Base-by-base conservation (phyloP, 2,797 vertebrate genomes). In the Staurois parvus region DNA sequence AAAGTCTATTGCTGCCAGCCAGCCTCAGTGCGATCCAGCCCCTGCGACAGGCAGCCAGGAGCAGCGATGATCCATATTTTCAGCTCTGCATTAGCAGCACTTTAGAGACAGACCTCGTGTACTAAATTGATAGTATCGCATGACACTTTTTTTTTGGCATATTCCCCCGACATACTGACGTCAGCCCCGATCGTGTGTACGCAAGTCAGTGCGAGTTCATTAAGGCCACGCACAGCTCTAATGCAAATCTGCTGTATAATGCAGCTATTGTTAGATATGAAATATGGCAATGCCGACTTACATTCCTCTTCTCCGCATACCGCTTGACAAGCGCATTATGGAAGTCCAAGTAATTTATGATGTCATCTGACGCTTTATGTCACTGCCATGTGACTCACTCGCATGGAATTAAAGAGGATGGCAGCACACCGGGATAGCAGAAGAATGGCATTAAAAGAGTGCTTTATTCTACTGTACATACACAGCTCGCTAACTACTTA, bases 381-480 rank as follows among this genome's bases (percentile, higher is more conserved):
- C 78, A 80, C 30, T 70, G 42, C 8, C 29, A 70, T 30, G n/a
- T 80, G 78, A 66, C 24, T 78, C 62, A 68, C n/a, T 30, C 17
- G 40, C 12, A 70, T 32, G 48, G 45, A 69, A 21, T 29, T 66
- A 42, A 69, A 48, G 26, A 67, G 52, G 56, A 26, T 42, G 15
- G 28, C 40, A 21, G 40, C 76, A 12, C 45, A 13, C 1, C 4
- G 19, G 28, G 24, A 68, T 28, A 30, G 28, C 67, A 68, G 21
- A 45, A 79, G 30, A 68, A 45, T 30, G 32, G 24, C 62, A 42
- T 52, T 17, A 19, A 1, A 45, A 3, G 42, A 45, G 42, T 0
- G 2, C 0, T 13, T 45, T 45, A 12, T 45, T 45, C 11, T 15
- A 37, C 34, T 37, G 5, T 13, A n/a, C 2, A 42, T 42, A 42